A percentile compares a stretch with the other conserved stretches of the same genome.
These are phyloP conservation scores for Pasiphila rectangulata DNA, from an alignment of 2,888 invertebrate species.

Conservation along the genomic window DNA sequence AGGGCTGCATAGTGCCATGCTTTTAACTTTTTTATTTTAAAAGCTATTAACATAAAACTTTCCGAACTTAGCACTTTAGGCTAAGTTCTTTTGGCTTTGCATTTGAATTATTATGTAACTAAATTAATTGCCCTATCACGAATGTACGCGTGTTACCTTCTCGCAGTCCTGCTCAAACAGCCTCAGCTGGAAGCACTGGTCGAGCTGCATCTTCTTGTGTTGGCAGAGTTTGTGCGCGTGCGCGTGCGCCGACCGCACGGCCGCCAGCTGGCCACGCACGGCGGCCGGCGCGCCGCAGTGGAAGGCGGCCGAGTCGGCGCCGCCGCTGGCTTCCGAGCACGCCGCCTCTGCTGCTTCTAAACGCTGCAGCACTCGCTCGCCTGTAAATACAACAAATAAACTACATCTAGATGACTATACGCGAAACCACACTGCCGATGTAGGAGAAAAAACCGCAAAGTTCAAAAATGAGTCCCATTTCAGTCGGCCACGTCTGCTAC, in stretches of 20 bases:
- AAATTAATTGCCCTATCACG: neutral
- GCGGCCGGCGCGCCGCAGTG: slow-evolving; percentile 85
- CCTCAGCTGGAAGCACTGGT: slow-evolving; percentile 97
- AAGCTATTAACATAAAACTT: too few relatives aligned
- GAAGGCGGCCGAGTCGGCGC: slow-evolving; percentile 85
- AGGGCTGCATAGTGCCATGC: too few relatives aligned
- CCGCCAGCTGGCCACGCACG: slow-evolving; percentile 90
- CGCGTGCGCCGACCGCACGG: slow-evolving; percentile 93
- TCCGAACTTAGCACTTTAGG: too few relatives aligned
- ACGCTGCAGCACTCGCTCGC: slow-evolving; percentile 86
- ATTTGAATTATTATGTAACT: neutral
- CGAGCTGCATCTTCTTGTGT: slow-evolving; percentile 95
- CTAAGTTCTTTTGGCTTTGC: too few relatives aligned
- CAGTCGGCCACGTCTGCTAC: too few relatives aligned
- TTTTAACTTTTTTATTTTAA: too few relatives aligned
- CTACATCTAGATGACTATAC: too few relatives aligned
- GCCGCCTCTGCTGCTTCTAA: slow-evolving; percentile 77
- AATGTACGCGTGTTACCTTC: slow-evolving; percentile 80
- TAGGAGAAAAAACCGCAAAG: too few relatives aligned
- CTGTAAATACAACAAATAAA: too few relatives aligned
- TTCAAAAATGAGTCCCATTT: too few relatives aligned
- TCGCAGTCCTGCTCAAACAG: slow-evolving; percentile 98
- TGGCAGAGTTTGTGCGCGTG: slow-evolving; percentile 97
- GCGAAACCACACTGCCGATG: too few relatives aligned
- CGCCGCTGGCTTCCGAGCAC: slow-evolving; percentile 81